Percentiles rank a stretch among this genome's conserved stretches.
These are phyloP conservation scores for Allobates femoralis DNA, from an alignment of 2,797 vertebrate genomes.

Conservation along the genomic window DNA sequence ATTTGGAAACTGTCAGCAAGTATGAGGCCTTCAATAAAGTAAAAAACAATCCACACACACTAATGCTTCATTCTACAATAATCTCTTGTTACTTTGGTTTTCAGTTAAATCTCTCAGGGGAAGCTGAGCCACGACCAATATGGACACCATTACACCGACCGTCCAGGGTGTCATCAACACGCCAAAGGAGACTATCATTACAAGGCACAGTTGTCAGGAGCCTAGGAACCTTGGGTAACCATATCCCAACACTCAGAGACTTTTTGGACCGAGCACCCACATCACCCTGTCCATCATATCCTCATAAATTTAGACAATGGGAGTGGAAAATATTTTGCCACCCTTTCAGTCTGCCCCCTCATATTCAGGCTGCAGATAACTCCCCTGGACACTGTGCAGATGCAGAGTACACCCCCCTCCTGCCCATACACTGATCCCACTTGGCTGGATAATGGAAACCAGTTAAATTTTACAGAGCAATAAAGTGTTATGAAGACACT, in stretches of 20 bases:
- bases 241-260: no score
- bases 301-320: constrained; percentile 19
- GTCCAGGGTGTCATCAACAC: no score
- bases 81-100: no score
- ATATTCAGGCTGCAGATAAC: constrained; percentile 25
- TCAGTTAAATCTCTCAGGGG: no score
- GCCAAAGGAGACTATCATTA: no score
- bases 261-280: not conserved
- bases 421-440: constrained; percentile 61
- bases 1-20: not conserved
- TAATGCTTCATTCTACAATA: no score
- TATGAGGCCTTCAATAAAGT: not conserved
- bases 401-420: constrained; percentile 48
- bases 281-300: not conserved
- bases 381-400: constrained; percentile 59
- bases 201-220: no score
- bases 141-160: no score
- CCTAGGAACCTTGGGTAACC: no score
- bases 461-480: constrained; percentile 68
- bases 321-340: constrained; percentile 39
- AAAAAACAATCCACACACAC: not conserved
- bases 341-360: constrained; percentile 1
- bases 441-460: constrained; percentile 65
- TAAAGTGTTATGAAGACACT: constrained; percentile 67
- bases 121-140: no score